Evolutionary conservation across 2,113 vertebrate species (phyloP).

Genomic region (Pagrus major): DNA sequence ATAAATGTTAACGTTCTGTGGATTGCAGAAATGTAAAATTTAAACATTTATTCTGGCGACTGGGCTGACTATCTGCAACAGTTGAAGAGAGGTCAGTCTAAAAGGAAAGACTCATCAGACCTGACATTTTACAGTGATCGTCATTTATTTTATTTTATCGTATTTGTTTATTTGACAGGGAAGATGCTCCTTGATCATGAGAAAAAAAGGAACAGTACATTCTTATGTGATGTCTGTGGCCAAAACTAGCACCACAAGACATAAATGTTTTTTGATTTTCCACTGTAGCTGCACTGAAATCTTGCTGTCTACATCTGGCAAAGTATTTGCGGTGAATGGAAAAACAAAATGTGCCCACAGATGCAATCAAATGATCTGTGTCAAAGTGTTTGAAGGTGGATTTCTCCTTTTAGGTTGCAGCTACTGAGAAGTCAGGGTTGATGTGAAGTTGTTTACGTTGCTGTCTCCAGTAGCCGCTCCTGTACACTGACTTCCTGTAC

Average conservation of each 20-base stretch:
- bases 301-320: neutral
- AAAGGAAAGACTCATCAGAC: neutral
- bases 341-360: neutral
- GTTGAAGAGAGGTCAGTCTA: neutral
- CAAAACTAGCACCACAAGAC: neutral
- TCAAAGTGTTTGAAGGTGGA: constrained; percentile 48
- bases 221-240: neutral
- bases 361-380: neutral
- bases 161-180: neutral
- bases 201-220: too few relatives aligned
- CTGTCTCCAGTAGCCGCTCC: constrained; percentile 30
- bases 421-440: constrained; percentile 13
- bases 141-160: neutral
- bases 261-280: too few relatives aligned
- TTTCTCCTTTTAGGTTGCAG: constrained; percentile 39
- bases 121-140: neutral
- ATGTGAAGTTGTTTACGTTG: constrained; percentile 31
- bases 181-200: neutral
- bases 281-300: too few relatives aligned
- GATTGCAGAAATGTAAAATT: too few relatives aligned
- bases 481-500: constrained; percentile 40
- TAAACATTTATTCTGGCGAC: too few relatives aligned
- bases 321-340: neutral
- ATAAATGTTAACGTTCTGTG: too few relatives aligned
- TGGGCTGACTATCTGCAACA: too few relatives aligned